Evolutionary conservation across 2,797 vertebrate genomes (phyloP).

Genomic region (Chloroceryle inda): DNA sequence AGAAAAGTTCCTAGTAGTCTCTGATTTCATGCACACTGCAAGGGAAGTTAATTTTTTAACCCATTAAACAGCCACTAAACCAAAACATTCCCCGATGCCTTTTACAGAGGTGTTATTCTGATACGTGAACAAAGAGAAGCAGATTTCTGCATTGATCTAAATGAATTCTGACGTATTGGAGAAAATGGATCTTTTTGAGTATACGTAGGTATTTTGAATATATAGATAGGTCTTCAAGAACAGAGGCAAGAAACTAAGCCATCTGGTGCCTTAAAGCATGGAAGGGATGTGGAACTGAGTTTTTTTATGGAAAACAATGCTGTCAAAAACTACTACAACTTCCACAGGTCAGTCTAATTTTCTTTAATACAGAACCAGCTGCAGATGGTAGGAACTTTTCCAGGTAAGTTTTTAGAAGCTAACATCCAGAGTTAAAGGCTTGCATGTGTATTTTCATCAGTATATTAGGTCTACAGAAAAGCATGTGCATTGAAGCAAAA

Average conservation of each 20-base stretch:
- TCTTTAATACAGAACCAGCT: constrained; percentile 52
- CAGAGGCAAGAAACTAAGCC: not conserved
- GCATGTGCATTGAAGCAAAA: not conserved
- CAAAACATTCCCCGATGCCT: not conserved
- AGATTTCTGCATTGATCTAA: not conserved
- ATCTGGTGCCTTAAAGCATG: not conserved
- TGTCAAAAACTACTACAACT: constrained; percentile 25
- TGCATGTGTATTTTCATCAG: not conserved
- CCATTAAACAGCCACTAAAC: not conserved
- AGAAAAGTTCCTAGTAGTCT: not conserved
- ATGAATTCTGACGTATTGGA: not conserved
- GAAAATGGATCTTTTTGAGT: not conserved
- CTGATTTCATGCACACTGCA: not conserved
- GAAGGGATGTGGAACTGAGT: not conserved
- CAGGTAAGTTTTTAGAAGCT: constrained; percentile 57
- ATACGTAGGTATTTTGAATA: not conserved
- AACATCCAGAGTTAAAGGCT: not conserved
- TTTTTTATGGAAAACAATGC: constrained; percentile 19
- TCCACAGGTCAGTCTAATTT: constrained; percentile 33
- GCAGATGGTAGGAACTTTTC: constrained; percentile 43
- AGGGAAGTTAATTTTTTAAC: not conserved
- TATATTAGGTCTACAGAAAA: not conserved
- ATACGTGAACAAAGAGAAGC: not conserved
- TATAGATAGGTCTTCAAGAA: not conserved
- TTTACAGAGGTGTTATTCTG: not conserved